A percentile compares a stretch with the other conserved stretches of the same genome.
Conservation (phyloP, 1,140 invertebrate species). For the Caenorhabditis remanei region DNA sequence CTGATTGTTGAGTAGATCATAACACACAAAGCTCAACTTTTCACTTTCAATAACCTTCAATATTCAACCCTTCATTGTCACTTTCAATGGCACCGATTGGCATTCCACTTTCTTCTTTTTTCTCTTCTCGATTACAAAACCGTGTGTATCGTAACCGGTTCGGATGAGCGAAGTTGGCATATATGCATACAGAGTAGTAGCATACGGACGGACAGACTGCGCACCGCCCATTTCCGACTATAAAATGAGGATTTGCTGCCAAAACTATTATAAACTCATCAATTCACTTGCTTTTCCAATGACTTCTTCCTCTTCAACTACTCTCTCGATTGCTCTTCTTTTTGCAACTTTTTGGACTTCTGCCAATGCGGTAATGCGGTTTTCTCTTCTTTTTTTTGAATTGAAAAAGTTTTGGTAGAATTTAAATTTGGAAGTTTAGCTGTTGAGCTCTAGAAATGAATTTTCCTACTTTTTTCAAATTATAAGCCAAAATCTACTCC, state of each 20-base stretch:
- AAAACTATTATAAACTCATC: constrained; percentile 43
- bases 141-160: constrained; percentile 47
- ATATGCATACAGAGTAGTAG: constrained; percentile 47
- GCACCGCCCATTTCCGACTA: constrained; percentile 51
- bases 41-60: constrained; percentile 23
- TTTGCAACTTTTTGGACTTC: constrained; percentile 25
- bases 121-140: constrained; percentile 52
- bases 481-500: too few species aligned
- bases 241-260: constrained; percentile 49
- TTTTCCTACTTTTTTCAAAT: too few species aligned
- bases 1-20: too few species aligned
- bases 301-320: constrained; percentile 5
- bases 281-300: constrained; percentile 39
- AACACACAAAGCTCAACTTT: background rate
- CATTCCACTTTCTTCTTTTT: constrained; percentile 18
- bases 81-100: constrained; percentile 40
- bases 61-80: constrained; percentile 15
- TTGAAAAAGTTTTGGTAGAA: background rate
- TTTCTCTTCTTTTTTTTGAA: background rate
- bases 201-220: background rate
- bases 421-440: too few species aligned
- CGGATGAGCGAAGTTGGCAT: constrained; percentile 50
- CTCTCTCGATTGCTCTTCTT: constrained; percentile 46
- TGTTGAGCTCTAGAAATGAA: too few species aligned
- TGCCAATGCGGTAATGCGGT: constrained; percentile 40